Evolutionary conservation across 2,888 invertebrate genomes (phyloP).

Genomic region (Drosophila nigritarsus): DNA sequence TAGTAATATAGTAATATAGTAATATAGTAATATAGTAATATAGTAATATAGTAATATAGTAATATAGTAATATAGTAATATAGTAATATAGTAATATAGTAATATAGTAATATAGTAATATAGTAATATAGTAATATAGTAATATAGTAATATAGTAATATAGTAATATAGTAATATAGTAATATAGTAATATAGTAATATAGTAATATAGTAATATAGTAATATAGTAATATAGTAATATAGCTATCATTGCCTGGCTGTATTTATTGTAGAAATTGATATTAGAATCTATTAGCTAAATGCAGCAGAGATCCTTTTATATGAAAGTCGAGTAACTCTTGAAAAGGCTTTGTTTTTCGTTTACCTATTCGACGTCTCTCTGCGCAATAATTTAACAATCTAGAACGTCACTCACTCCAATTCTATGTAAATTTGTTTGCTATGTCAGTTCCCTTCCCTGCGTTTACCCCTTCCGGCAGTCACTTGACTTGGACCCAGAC

Average conservation of each 20-base stretch:
- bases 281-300: background rate
- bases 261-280: background rate
- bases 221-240: conserved; percentile 2
- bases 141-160: background rate
- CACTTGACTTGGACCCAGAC: conserved; percentile 13
- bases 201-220: background rate
- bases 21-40: background rate
- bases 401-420: conserved; percentile 25
- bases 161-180: background rate
- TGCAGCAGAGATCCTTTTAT: background rate
- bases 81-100: background rate
- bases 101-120: background rate
- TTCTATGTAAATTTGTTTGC: conserved; percentile 65
- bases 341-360: conserved; percentile 4
- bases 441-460: conserved; percentile 14
- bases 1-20: background rate
- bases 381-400: conserved; percentile 24
- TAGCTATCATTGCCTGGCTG: background rate
- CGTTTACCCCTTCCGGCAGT: conserved; percentile 2
- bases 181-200: conserved; percentile 2
- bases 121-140: background rate
- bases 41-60: background rate
- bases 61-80: background rate
- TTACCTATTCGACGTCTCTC: conserved; percentile 10
- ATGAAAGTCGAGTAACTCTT: background rate